Evolutionary conservation across 2,888 invertebrate genomes (phyloP), one percentile per base, ranked within the genome.

Genomic region (Caenorhabditis panamensis): DNA sequence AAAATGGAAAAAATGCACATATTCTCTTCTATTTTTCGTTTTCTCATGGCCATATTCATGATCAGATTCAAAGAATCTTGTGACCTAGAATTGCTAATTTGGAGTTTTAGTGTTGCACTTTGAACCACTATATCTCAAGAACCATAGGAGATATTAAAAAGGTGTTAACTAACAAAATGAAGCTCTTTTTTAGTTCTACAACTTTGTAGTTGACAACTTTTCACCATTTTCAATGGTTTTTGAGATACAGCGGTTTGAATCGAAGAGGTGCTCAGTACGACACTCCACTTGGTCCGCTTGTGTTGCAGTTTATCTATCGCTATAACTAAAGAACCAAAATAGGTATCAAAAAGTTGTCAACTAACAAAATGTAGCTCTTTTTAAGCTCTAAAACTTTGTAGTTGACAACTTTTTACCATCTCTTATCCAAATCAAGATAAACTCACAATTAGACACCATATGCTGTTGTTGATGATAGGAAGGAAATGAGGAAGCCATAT

Each of bases 401-500:
- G 36, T 61, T 61, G 37, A 44, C 22, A 44, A 24, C 9, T 20
- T 37, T 24, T 54, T 5, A 0, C 5, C 26, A 54, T 0, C 54
- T 54, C 9, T 4, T 31, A 9, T 31, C 31, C 31, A 41, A 41
- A 11, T 41, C 41, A 6, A 41, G 13, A 41, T 6, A 41, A 13
- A 75, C 76, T 63, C 20, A 76, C 76, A 68, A 61, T 76, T 76
- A 13, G 76, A n/a, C 0, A 79, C 63, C 26, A 51, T 28, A 24
- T 59, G 59, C 16, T 59, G 59, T 54, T 71, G 77, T 24, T 73
- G 77, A n/a, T 66, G 75, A 67, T 79, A 83, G 5, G 83, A 82
- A 6, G 86, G 86, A 77, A 77, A 86, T 5, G 84, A 84, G 0
- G 82, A 85, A 0, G 78, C 77, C 84, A 84, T 84, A 20, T 75